Evolutionary conservation across 1,140 invertebrate species (phyloP).

Genomic region (Drosophila repletoides): DNA sequence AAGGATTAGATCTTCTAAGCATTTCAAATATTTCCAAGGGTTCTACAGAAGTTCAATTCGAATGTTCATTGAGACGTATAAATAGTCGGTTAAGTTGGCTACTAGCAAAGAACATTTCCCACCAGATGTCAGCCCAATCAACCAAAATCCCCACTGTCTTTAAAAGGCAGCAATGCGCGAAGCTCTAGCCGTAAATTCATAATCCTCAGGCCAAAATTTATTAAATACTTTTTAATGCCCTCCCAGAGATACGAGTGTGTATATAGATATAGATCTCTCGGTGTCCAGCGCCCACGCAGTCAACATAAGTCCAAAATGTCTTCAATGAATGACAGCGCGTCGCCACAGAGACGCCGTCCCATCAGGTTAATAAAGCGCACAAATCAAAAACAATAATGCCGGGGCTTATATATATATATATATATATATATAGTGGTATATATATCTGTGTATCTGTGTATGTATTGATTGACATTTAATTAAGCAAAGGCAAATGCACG

Average conservation of each 20-base stretch:
- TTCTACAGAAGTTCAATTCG: slow-evolving; percentile 56
- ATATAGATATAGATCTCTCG: slow-evolving; percentile 46
- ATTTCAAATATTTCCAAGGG: not conserved
- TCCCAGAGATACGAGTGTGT: slow-evolving; percentile 34
- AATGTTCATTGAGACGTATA: slow-evolving; percentile 61
- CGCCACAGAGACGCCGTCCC: slow-evolving; percentile 56
- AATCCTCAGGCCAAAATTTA: slow-evolving; percentile 69
- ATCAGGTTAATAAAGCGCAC: slow-evolving; percentile 69
- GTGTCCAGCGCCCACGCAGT: slow-evolving; percentile 65
- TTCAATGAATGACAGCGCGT: slow-evolving; percentile 38
- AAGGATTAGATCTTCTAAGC: slow-evolving; percentile 4
- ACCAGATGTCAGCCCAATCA: slow-evolving; percentile 60
- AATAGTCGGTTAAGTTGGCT: slow-evolving; percentile 48
- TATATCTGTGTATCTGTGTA: slow-evolving; percentile 12
- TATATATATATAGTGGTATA: not conserved
- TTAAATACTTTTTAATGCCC: slow-evolving; percentile 76
- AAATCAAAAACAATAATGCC: slow-evolving; percentile 69
- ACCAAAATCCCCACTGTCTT: slow-evolving; percentile 18
- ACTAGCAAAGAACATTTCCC: slow-evolving; percentile 64
- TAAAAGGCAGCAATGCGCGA: slow-evolving; percentile 20
- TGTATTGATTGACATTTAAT: slow-evolving; percentile 77
- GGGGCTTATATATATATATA: not conserved
- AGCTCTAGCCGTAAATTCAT: slow-evolving; percentile 46
- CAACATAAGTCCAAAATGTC: slow-evolving; percentile 41
- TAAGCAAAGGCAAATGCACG: slow-evolving; percentile 74